Conservation (phyloP, 2,797 vertebrate species). For the Salmo trutta region DNA sequence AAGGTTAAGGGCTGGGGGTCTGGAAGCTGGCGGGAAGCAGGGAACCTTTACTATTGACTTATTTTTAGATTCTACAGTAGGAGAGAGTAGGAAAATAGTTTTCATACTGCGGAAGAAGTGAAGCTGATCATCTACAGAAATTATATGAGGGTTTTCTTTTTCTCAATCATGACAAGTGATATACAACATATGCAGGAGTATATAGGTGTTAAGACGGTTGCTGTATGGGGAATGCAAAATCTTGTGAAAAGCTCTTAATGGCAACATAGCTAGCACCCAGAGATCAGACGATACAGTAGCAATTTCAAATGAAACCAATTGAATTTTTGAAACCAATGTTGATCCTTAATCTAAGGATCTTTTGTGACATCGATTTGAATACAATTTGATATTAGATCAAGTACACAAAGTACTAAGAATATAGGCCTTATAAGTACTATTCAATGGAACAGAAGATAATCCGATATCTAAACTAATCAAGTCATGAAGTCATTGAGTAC, state of each 20-base stretch:
- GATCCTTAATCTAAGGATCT: not conserved
- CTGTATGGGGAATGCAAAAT: not conserved
- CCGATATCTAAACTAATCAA: not conserved
- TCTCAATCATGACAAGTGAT: conserved; percentile 1
- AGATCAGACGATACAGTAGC: not conserved
- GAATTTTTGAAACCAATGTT: accelerated
- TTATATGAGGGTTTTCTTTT: not conserved
- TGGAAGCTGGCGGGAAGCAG: conserved; percentile 49
- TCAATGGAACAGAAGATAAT: not conserved
- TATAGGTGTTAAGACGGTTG: not conserved
- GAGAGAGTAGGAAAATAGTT: conserved; percentile 21
- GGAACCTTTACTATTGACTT: conserved; percentile 48
- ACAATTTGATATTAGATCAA: too few species aligned
- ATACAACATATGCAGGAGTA: not conserved
- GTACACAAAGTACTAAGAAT: not conserved
- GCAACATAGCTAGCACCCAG: not conserved
- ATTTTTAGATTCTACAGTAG: conserved; percentile 54
- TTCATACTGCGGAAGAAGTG: conserved; percentile 13
- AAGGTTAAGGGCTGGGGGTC: conserved; percentile 57
- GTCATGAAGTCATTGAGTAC: not conserved
- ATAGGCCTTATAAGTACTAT: not conserved
- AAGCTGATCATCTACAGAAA: not conserved
- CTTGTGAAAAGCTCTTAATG: not conserved
- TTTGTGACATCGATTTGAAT: not conserved
- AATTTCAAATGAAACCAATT: not conserved